Evolutionary conservation across 2,888 invertebrate genomes (phyloP).

Genomic region (Ichneumon xanthorius): DNA sequence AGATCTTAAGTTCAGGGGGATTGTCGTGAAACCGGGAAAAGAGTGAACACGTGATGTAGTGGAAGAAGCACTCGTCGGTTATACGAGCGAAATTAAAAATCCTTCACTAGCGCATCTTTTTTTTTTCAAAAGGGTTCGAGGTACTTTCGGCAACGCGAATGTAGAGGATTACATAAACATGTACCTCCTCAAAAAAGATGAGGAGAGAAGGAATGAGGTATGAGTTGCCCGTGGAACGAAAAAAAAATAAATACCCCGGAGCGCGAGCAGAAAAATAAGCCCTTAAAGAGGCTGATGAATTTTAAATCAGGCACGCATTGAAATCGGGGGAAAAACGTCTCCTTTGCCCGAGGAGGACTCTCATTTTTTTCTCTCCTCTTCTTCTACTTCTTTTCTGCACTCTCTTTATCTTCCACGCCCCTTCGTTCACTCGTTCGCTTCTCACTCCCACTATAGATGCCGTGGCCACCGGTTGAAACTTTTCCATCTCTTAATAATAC

Average conservation of each 20-base stretch:
- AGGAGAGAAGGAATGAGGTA: slow-evolving; percentile 47
- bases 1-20: not conserved
- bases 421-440: slow-evolving; percentile 56
- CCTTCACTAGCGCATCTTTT: slow-evolving; percentile 37
- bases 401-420: slow-evolving; percentile 59
- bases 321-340: slow-evolving; percentile 82
- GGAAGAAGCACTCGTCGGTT: slow-evolving; percentile 11
- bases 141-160: slow-evolving; percentile 70
- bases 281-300: slow-evolving; percentile 85
- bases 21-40: not conserved
- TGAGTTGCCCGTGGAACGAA: slow-evolving; percentile 26
- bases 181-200: slow-evolving; percentile 59
- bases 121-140: slow-evolving; percentile 68
- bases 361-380: slow-evolving; percentile 70
- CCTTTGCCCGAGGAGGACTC: slow-evolving; percentile 80
- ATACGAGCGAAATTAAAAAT: slow-evolving; percentile 71
- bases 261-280: slow-evolving; percentile 84
- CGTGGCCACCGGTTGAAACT: slow-evolving; percentile 75
- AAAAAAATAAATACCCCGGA: slow-evolving; percentile 83
- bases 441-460: slow-evolving; percentile 56
- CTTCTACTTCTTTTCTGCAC: slow-evolving; percentile 47
- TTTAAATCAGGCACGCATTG: slow-evolving; percentile 84
- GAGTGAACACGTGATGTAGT: not conserved
- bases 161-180: slow-evolving; percentile 77
- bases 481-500: slow-evolving; percentile 84